Evolutionary conservation across 2,113 vertebrate genomes (phyloP).

Genomic region (Neotragus pygmaeus): DNA sequence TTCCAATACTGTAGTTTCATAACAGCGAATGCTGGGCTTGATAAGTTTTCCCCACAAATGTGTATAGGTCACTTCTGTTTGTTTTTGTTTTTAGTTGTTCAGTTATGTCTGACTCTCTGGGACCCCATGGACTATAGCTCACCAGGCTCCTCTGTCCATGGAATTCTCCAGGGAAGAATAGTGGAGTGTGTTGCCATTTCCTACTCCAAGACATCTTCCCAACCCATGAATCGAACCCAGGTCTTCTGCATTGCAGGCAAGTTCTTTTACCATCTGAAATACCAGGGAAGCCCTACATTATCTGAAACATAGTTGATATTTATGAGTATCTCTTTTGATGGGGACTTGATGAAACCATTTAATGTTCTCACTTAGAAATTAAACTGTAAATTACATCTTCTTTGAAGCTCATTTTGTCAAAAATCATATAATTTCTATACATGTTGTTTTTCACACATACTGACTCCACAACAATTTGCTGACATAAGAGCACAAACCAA

Average conservation of each 20-base stretch:
- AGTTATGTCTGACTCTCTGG: neutral
- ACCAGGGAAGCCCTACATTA: neutral
- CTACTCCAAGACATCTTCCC: neutral
- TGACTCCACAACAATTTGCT: neutral
- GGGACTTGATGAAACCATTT: neutral
- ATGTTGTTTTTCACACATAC: neutral
- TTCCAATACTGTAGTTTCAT: neutral
- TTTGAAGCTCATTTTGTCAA: slow-evolving; percentile 3
- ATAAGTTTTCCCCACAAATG: neutral
- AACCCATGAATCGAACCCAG: neutral
- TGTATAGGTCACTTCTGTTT: neutral
- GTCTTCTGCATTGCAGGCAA: neutral
- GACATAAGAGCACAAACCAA: neutral
- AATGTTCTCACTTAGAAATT: neutral
- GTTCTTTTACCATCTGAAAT: neutral
- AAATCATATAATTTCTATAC: neutral
- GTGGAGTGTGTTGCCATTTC: neutral
- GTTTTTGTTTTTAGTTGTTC: neutral
- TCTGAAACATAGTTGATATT: slow-evolving; percentile 2
- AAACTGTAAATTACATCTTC: neutral
- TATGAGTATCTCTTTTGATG: neutral
- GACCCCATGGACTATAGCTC: neutral
- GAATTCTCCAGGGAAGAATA: neutral
- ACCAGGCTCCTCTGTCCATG: neutral
- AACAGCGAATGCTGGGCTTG: neutral